phyloP scores from a whole-genome alignment of 2,113 vertebrate species.

The Nycticebus coucang region DNA sequence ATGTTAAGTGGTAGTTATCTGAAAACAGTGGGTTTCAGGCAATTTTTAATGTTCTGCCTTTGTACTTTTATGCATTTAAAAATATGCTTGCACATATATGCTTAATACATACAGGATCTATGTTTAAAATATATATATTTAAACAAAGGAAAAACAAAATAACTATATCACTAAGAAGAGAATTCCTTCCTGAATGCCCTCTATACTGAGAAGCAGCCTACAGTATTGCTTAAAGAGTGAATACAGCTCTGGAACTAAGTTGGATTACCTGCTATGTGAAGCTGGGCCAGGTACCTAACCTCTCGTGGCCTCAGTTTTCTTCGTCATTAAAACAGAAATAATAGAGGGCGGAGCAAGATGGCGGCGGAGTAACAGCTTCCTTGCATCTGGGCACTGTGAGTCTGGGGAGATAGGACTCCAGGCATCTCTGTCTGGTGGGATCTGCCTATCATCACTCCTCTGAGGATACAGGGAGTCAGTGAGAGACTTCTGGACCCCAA shows the following conservation, averaged over 20 bases:
- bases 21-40: background rate
- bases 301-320: background rate
- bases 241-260: background rate
- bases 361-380: no score
- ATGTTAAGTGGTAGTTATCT: background rate
- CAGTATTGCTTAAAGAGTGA: background rate
- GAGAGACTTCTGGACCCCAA: no score
- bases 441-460: no score
- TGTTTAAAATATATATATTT: background rate
- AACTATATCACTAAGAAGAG: background rate
- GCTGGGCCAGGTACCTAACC: background rate
- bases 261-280: background rate
- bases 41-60: background rate
- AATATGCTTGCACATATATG: background rate
- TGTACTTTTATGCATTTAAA: background rate
- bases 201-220: background rate
- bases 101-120: background rate
- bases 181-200: background rate
- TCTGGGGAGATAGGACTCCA: no score
- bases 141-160: background rate
- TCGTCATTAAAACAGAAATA: background rate
- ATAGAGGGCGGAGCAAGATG: no score
- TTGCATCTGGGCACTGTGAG: no score
- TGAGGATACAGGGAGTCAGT: no score
- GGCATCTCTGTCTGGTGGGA: no score